These are phyloP conservation scores for Metacarcinus magister DNA, from an alignment of 2,888 invertebrate species.

Conservation along the genomic window DNA sequence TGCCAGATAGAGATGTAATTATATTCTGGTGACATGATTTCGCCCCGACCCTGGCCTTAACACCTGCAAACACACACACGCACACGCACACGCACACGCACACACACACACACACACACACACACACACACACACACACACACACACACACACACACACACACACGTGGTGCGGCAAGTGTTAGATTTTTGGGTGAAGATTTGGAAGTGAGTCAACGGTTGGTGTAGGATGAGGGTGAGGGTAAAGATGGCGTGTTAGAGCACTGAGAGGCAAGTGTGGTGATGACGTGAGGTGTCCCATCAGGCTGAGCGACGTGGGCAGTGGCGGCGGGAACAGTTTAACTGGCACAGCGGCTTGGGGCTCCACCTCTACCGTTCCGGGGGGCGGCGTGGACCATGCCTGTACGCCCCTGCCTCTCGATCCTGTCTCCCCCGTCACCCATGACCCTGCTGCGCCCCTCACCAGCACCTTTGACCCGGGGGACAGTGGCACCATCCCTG, in stretches of 20 bases:
- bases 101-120: constrained; percentile 58
- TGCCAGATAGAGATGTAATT: background rate
- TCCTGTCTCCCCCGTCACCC: constrained; percentile 69
- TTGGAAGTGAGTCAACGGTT: background rate
- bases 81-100: constrained; percentile 45
- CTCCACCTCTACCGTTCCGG: constrained; percentile 50
- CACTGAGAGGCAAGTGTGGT: constrained; percentile 22
- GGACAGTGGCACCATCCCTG: background rate
- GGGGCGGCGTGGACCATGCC: constrained; percentile 49
- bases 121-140: constrained; percentile 59
- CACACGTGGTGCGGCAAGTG: background rate
- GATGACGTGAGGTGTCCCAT: constrained; percentile 50
- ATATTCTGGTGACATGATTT: background rate
- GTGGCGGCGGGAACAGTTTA: constrained; percentile 47
- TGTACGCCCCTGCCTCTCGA: constrained; percentile 64
- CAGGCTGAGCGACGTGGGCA: constrained; percentile 64
- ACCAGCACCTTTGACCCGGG: background rate
- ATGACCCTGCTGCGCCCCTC: constrained; percentile 66
- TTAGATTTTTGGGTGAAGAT: background rate
- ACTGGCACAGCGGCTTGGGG: constrained; percentile 32
- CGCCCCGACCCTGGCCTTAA: background rate
- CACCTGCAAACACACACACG: constrained; percentile 35
- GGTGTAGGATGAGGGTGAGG: background rate
- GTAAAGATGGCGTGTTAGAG: background rate
- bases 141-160: constrained; percentile 47